A percentile compares a stretch with the other conserved stretches of the same genome.
Evolutionary conservation across 1,140 invertebrate species (phyloP).

Genomic region (Drosophila aff.): DNA sequence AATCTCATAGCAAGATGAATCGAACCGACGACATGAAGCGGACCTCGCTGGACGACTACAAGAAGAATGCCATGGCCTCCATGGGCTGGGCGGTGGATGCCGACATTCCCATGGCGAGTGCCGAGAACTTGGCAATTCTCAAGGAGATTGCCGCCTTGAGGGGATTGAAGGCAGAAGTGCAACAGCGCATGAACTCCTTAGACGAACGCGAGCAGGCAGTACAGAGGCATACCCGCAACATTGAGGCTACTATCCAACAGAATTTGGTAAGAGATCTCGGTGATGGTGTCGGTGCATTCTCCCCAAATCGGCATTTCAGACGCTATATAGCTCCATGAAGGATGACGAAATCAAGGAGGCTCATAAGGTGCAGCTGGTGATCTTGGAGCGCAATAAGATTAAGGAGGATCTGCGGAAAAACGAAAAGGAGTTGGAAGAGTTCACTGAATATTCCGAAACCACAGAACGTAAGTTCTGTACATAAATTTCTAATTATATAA

Average conservation of each 20-base stretch:
- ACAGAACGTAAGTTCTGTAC: constrained; percentile 48
- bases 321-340: constrained; percentile 86
- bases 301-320: constrained; percentile 56
- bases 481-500: neutral
- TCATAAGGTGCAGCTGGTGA: constrained; percentile 85
- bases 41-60: constrained; percentile 63
- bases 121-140: constrained; percentile 88
- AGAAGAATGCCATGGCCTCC: constrained; percentile 67
- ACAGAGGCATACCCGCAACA: constrained; percentile 85
- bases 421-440: constrained; percentile 65
- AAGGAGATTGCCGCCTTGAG: constrained; percentile 64
- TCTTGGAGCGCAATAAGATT: constrained; percentile 85
- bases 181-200: constrained; percentile 53
- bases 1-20: constrained; percentile 43
- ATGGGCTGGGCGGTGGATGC: constrained; percentile 89
- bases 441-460: constrained; percentile 55
- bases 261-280: constrained; percentile 81
- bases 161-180: constrained; percentile 59
- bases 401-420: constrained; percentile 79
- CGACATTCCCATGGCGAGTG: constrained; percentile 89
- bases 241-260: constrained; percentile 85
- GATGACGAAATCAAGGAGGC: constrained; percentile 87
- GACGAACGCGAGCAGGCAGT: constrained; percentile 73
- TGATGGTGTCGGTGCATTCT: neutral
- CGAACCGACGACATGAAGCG: constrained; percentile 68